phyloP scores from a whole-genome alignment of 92 coral and sea anemone genomes.

The Diadumene lineata region DNA sequence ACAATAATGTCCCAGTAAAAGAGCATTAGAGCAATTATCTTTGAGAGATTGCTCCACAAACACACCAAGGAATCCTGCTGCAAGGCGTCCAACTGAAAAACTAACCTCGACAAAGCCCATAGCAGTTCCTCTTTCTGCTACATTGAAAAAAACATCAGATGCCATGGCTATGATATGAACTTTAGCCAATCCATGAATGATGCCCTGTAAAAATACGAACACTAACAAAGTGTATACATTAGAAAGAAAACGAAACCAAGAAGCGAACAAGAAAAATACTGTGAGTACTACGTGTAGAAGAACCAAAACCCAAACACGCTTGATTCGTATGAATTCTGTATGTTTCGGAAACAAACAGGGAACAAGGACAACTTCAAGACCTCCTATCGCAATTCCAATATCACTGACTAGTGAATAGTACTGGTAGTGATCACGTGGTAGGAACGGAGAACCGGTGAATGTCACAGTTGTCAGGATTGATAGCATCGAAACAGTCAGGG shows the following conservation, averaged over 20 bases:
- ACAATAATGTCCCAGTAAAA: constrained; percentile 7
- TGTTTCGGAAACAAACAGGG: no score
- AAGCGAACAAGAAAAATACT: background rate
- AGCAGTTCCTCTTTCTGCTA: background rate
- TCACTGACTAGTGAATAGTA: no score
- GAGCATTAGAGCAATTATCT: background rate
- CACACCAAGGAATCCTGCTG: constrained; percentile 5
- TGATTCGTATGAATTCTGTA: no score
- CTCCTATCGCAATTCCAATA: no score
- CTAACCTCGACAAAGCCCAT: background rate
- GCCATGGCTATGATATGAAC: background rate
- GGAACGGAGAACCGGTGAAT: no score
- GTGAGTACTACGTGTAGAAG: background rate
- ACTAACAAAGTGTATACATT: background rate
- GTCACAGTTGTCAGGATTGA: no score
- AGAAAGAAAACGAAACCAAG: constrained; percentile 12
- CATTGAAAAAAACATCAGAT: background rate
- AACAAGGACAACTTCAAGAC: no score
- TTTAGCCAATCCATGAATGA: background rate
- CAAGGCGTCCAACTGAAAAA: background rate
- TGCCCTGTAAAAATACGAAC: background rate
- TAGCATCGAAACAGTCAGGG: no score
- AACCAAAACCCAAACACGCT: no score
- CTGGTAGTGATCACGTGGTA: no score
- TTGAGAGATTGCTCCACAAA: background rate